A percentile compares a stretch with the other conserved stretches of the same genome.
phyloP scores from a whole-genome alignment of 2,797 vertebrate species.

The Lateolabrax maculatus region DNA sequence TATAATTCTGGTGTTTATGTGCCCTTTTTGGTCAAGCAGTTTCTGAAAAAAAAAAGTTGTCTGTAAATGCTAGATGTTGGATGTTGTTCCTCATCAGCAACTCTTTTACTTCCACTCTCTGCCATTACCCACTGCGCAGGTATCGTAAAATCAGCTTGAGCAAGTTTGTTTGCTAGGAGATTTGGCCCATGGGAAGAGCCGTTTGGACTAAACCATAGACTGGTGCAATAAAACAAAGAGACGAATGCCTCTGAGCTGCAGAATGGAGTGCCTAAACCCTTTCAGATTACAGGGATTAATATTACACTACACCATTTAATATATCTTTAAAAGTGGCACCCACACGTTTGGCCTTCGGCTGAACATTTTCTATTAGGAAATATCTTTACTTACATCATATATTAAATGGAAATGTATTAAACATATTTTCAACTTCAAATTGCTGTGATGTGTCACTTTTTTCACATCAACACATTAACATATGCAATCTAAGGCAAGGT shows the following conservation, averaged over 20 bases:
- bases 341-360: slow-evolving; percentile 1
- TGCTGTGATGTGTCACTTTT: neutral
- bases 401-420: too few species aligned
- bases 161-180: slow-evolving; percentile 34
- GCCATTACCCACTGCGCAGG: neutral
- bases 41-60: slow-evolving; percentile 1
- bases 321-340: neutral
- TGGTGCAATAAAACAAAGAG: slow-evolving; percentile 29
- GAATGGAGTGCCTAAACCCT: neutral
- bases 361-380: neutral
- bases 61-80: slow-evolving; percentile 12
- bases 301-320: slow-evolving; percentile 8
- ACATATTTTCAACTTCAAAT: too few species aligned
- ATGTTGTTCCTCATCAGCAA: neutral
- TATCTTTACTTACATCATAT: neutral
- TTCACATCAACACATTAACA: too few species aligned
- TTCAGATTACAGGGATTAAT: slow-evolving; percentile 19
- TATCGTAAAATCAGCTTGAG: slow-evolving; percentile 12
- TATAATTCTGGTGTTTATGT: slow-evolving; percentile 2
- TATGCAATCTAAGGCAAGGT: too few species aligned
- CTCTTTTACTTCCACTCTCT: slow-evolving; percentile 6
- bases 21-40: neutral
- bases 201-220: slow-evolving; percentile 13
- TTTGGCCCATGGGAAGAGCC: slow-evolving; percentile 11
- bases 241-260: slow-evolving; percentile 24